Evolutionary conservation across 2,113 vertebrate genomes (phyloP).

Genomic region (Stigmatopora nigra): DNA sequence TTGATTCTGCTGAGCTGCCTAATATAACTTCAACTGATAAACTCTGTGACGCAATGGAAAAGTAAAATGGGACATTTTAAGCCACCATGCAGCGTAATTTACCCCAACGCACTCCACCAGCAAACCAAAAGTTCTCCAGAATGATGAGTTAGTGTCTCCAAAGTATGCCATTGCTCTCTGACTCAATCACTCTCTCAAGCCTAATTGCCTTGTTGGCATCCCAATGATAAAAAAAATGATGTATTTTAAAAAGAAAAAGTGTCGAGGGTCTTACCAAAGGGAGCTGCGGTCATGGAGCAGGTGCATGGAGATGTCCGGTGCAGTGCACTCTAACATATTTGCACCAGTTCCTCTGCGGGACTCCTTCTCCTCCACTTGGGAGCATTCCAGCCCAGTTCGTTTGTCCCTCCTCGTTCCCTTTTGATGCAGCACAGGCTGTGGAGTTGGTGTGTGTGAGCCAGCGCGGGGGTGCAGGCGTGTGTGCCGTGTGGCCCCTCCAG

Average conservation of each 20-base stretch:
- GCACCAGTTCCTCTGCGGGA: slow-evolving; percentile 37
- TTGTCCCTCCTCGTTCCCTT: slow-evolving; percentile 29
- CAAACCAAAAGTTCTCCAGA: not conserved
- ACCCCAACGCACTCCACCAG: not conserved
- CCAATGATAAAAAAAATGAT: slow-evolving; percentile 6
- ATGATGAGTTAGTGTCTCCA: not conserved
- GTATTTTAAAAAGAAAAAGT: not conserved
- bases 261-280: slow-evolving; percentile 48
- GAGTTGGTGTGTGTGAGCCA: slow-evolving; percentile 13
- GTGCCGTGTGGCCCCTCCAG: slow-evolving; percentile 20
- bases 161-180: not conserved
- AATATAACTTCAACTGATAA: slow-evolving; percentile 27
- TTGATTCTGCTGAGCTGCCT: not conserved
- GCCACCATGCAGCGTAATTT: slow-evolving; percentile 8
- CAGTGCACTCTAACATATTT: slow-evolving; percentile 51
- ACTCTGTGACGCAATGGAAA: slow-evolving; percentile 64
- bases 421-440: slow-evolving; percentile 47
- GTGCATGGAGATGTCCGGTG: slow-evolving; percentile 53
- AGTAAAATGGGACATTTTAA: slow-evolving; percentile 36
- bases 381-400: slow-evolving; percentile 41
- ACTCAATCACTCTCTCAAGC: not conserved
- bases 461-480: slow-evolving; percentile 15
- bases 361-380: slow-evolving; percentile 30
- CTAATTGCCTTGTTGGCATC: not conserved
- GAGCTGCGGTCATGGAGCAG: slow-evolving; percentile 49